A percentile compares a stretch with the other conserved stretches of the same genome.
These are phyloP conservation scores for Columbina picui DNA, from an alignment of 2,113 vertebrate genomes.

Conservation along the genomic window DNA sequence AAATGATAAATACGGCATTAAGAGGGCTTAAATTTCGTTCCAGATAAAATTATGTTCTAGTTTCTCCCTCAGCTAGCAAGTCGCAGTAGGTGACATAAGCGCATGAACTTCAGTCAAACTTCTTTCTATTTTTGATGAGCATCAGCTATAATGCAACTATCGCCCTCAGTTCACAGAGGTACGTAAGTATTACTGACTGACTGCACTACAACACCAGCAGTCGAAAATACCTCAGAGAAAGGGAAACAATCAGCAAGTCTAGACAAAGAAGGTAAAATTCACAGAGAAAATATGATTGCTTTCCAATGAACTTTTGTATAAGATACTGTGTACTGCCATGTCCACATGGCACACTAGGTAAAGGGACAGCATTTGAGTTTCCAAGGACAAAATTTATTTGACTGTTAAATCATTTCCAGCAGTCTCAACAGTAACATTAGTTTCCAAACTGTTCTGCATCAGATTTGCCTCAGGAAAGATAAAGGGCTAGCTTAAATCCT, in stretches of 20 bases:
- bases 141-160: not conserved
- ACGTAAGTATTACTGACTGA: slow-evolving; percentile 28
- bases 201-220: slow-evolving; percentile 46
- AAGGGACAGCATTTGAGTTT: not conserved
- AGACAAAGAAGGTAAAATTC: slow-evolving; percentile 58
- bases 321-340: not conserved
- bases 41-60: not conserved
- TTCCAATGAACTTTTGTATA: slow-evolving; percentile 20
- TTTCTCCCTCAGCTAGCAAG: not conserved
- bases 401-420: not conserved
- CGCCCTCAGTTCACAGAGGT: not conserved
- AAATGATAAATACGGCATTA: slow-evolving; percentile 27
- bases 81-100: not conserved
- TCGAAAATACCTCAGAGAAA: slow-evolving; percentile 41
- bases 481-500: not conserved
- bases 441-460: not conserved
- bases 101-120: not conserved
- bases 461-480: not conserved
- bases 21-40: not conserved
- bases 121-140: slow-evolving; percentile 20
- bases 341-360: not conserved
- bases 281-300: slow-evolving; percentile 39
- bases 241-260: slow-evolving; percentile 2
- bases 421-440: not conserved
- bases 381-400: not conserved